Conservation (phyloP, 2,113 vertebrate species). For the Crypturellus undulatus region DNA sequence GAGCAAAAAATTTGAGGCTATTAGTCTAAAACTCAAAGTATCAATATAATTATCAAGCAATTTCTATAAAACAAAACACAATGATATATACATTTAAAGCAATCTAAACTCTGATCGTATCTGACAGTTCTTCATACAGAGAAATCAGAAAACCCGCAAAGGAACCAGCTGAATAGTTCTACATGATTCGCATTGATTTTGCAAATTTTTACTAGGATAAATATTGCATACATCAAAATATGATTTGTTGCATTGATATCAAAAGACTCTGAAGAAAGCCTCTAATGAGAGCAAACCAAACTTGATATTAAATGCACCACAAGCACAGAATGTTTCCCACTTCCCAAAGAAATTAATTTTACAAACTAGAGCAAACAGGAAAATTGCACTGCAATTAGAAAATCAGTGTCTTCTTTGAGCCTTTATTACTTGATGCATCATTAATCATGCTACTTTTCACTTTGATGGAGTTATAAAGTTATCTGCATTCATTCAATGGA, state of each 20-base stretch:
- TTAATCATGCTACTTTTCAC: slow-evolving; percentile 68
- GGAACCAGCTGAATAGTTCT: background rate
- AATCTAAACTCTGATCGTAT: background rate
- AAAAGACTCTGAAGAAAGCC: background rate
- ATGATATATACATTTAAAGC: background rate
- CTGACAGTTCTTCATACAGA: background rate
- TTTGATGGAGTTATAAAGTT: slow-evolving; percentile 71
- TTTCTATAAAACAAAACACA: background rate
- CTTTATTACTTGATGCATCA: slow-evolving; percentile 63
- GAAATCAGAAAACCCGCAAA: background rate
- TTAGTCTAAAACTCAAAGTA: background rate
- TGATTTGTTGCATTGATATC: background rate
- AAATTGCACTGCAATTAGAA: slow-evolving; percentile 66
- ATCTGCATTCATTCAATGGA: slow-evolving; percentile 72
- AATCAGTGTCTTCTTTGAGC: slow-evolving; percentile 52
- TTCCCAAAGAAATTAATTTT: slow-evolving; percentile 62
- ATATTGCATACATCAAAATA: background rate
- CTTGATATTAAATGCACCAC: background rate
- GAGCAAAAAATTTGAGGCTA: slow-evolving; percentile 23
- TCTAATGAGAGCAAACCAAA: slow-evolving; percentile 32
- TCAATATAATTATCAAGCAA: background rate
- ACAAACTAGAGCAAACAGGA: slow-evolving; percentile 57
- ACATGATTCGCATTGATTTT: background rate
- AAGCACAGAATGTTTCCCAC: slow-evolving; percentile 34
- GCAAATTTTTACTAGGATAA: background rate